Percentiles rank a stretch among this genome's conserved stretches.
phyloP scores from a whole-genome alignment of 2,113 vertebrate genomes.

The Willisornis vidua region DNA sequence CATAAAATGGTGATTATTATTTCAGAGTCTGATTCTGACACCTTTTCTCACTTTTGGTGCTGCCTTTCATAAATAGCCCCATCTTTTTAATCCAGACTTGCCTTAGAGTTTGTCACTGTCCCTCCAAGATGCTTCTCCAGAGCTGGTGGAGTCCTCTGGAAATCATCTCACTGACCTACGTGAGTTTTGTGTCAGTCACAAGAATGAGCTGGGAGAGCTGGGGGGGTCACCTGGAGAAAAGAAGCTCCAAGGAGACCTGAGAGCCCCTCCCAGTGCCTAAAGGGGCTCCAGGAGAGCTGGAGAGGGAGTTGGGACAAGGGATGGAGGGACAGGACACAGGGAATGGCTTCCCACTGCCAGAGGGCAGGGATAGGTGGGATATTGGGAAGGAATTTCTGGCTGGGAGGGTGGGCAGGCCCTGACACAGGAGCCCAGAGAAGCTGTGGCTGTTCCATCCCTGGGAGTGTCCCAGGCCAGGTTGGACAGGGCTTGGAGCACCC shows the following conservation, averaged over 20 bases:
- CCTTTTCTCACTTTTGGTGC: neutral
- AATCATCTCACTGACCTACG: neutral
- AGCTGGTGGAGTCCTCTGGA: neutral
- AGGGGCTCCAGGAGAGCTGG: neutral
- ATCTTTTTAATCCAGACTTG: neutral
- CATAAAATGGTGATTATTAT: neutral
- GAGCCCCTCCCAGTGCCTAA: accelerated
- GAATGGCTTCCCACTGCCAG: accelerated
- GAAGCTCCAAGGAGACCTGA: neutral
- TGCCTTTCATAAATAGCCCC: neutral
- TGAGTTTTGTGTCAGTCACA: neutral
- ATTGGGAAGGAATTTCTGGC: accelerated
- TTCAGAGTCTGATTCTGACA: neutral
- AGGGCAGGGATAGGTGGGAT: accelerated
- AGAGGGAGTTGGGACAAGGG: neutral
- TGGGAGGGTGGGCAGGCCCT: neutral
- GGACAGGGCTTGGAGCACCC: neutral
- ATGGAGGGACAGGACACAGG: neutral
- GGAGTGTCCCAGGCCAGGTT: neutral
- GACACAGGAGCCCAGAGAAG: neutral
- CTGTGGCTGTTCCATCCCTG: neutral
- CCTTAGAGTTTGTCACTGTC: neutral
- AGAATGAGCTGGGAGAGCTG: neutral
- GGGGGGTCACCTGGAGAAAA: neutral
- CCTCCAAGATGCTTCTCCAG: neutral